Conservation (phyloP, 2,888 invertebrate genomes). For the Macrophya alboannulata region DNA sequence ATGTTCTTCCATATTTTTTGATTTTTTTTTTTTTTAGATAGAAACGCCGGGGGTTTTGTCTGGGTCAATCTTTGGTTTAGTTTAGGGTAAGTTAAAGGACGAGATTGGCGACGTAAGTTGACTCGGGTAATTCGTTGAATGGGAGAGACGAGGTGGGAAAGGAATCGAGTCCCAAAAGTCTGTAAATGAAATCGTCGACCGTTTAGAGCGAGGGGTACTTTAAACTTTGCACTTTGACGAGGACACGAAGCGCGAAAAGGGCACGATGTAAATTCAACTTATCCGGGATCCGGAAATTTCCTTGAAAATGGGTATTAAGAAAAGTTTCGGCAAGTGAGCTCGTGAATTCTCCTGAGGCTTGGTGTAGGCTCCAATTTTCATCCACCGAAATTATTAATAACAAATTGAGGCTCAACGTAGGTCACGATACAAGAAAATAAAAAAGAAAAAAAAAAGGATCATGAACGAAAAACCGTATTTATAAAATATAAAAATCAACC, state of each 20-base stretch:
- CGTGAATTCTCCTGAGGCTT: constrained; percentile 22
- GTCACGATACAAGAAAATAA: neutral
- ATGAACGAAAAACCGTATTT: neutral
- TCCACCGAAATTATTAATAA: constrained; percentile 35
- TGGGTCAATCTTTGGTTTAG: constrained; percentile 29
- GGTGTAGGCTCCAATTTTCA: neutral
- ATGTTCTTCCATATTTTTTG: neutral
- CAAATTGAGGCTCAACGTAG: constrained; percentile 23
- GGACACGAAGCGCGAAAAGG: constrained; percentile 49
- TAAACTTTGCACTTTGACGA: constrained; percentile 55
- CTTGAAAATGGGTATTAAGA: constrained; percentile 37
- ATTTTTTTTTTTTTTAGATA: neutral
- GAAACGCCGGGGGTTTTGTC: neutral
- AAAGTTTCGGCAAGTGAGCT: constrained; percentile 49
- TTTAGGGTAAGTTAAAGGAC: neutral
- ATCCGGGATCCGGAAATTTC: constrained; percentile 50
- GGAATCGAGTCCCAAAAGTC: constrained; percentile 48
- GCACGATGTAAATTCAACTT: constrained; percentile 52
- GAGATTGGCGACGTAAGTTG: constrained; percentile 19
- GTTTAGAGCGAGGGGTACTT: constrained; percentile 43
- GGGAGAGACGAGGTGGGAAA: constrained; percentile 14
- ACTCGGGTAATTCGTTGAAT: neutral
- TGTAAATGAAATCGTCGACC: constrained; percentile 52
- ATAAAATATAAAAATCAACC: constrained; percentile 34
- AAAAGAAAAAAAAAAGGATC: neutral